Base-by-base conservation (phyloP, 37 sponge, comb jelly and placozoan species). In the Tethya wilhelma region DNA sequence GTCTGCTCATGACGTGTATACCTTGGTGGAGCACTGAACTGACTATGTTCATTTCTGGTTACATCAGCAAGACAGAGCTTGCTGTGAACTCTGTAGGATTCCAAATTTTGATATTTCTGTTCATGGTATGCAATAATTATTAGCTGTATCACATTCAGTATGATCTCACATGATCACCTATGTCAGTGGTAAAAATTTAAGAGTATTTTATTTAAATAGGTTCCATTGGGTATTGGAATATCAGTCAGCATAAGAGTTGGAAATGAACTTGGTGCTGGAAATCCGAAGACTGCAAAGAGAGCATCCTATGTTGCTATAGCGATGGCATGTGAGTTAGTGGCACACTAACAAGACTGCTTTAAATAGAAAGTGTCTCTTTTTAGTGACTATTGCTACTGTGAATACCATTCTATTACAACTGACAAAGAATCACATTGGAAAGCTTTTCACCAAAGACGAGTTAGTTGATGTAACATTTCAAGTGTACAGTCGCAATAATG, bases 1-100 rank as follows among this genome's bases (percentile, higher is more conserved):
- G 84, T 14, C 45, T 78, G 12, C 31, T 89, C 26, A 89, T 78
- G 79, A 37, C 64, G 2, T 44, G 64, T 28, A 29, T 83, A 17
- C 74, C 78, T 12, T 78, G 78, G 79, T 78, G 57, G 74, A 83
- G 67, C 22, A 41, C 60, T 56, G 89, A 89, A 46, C 26, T 73
- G 1, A 82, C 77, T n/a, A 38, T 36, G 0, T 41, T 89, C 11
- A 74, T 89, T 17, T 33, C 74, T 3, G 84, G 89, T 3, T 40
- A 38, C n/a, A 59, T 83, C 2, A 59, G 56, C 42, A 38, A 63
- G 36, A 78, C 55, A 56, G 56, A 82, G 44, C 74, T 72, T 19
- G 84, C 79, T 0, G 37, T 62, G 0, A 53, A 83, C 40, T 67
- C 73, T 44, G 69, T 83, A 14, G 1, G 56, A 46, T 56, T 89